Conservation (phyloP, 2,113 vertebrate species). For the Macquaria ambigua region DNA sequence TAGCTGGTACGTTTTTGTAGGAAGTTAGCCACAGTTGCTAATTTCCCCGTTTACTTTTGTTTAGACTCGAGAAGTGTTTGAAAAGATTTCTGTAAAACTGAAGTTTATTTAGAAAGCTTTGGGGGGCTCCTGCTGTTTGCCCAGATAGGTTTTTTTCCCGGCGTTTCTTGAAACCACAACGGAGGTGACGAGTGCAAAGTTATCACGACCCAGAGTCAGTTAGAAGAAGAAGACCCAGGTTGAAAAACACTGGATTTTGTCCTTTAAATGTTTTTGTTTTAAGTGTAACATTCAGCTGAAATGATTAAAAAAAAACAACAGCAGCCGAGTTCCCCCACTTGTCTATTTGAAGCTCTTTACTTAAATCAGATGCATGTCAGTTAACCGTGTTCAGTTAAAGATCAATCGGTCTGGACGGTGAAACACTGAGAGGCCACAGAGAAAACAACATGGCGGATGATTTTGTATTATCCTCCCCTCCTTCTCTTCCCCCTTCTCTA, state of each 20-base stretch:
- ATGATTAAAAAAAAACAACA: background rate
- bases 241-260: background rate
- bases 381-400: background rate
- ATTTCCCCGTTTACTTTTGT: too few species aligned
- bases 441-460: background rate
- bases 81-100: background rate
- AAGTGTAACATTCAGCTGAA: background rate
- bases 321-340: background rate
- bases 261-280: background rate
- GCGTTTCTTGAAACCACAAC: background rate
- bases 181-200: background rate
- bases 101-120: too few species aligned
- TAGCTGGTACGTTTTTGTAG: too few species aligned
- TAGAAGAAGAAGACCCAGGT: background rate
- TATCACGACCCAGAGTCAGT: too few species aligned
- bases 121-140: too few species aligned
- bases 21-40: too few species aligned
- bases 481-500: background rate
- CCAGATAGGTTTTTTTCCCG: too few species aligned
- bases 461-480: background rate
- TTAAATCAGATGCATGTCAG: conserved; percentile 25
- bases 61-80: background rate
- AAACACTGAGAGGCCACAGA: background rate
- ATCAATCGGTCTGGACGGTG: conserved; percentile 1
- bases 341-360: background rate